Conservation (phyloP, 2,888 invertebrate species). For the Sesia bembeciformis region DNA sequence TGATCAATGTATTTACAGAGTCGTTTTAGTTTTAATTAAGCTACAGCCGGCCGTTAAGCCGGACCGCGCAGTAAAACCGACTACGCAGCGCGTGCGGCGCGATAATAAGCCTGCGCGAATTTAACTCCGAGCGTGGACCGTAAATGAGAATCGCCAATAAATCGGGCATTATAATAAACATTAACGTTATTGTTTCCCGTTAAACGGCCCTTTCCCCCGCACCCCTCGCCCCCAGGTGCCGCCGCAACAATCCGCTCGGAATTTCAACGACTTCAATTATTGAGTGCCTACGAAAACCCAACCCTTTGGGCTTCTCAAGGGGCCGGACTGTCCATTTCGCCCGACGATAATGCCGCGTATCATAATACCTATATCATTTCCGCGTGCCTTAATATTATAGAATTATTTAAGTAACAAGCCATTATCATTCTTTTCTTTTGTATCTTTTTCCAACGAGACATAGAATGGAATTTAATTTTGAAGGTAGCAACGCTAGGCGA, state of each 20-base stretch:
- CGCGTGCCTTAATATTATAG: slow-evolving; percentile 1
- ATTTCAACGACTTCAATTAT: slow-evolving; percentile 73
- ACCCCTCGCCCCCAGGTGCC: slow-evolving; percentile 37
- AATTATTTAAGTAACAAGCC: slow-evolving; percentile 44
- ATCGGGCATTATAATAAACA: slow-evolving; percentile 70
- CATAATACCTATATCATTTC: slow-evolving; percentile 4
- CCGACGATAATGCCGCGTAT: slow-evolving; percentile 52
- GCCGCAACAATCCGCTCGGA: slow-evolving; percentile 62
- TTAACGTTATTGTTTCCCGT: slow-evolving; percentile 66
- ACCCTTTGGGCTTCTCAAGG: slow-evolving; percentile 65
- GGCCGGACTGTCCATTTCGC: slow-evolving; percentile 63
- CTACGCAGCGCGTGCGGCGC: slow-evolving; percentile 36
- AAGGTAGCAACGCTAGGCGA: slow-evolving; percentile 6
- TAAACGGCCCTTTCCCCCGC: slow-evolving; percentile 27
- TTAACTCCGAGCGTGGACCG: slow-evolving; percentile 42
- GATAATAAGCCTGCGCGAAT: slow-evolving; percentile 54
- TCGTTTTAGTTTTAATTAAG: slow-evolving; percentile 69
- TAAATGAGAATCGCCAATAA: slow-evolving; percentile 68
- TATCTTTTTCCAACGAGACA: slow-evolving; percentile 24
- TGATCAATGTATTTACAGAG: slow-evolving; percentile 51
- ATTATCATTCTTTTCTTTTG: slow-evolving; percentile 33
- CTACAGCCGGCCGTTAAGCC: slow-evolving; percentile 45
- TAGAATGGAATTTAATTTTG: slow-evolving; percentile 32
- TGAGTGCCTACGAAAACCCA: slow-evolving; percentile 64
- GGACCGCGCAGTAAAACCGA: slow-evolving; percentile 52